Percentiles rank a stretch among this genome's conserved stretches.
These are phyloP conservation scores for Ellobius talpinus DNA, from an alignment of 2,113 vertebrate species.

Conservation along the genomic window DNA sequence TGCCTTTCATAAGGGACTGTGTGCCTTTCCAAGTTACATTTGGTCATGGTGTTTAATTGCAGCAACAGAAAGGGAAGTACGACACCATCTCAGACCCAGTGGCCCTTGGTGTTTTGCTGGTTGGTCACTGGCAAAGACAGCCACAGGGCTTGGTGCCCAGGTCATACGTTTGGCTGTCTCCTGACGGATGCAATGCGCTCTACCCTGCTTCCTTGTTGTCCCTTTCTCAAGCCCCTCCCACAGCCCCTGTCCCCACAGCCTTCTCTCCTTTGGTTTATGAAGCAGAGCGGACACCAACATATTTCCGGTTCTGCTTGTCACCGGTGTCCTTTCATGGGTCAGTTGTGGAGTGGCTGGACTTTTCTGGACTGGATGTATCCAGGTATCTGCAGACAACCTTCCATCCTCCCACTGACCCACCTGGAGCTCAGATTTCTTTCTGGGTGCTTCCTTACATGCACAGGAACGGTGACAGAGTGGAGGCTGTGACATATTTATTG, in stretches of 20 bases:
- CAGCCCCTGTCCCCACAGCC: background rate
- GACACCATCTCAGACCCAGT: background rate
- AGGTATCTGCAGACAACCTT: background rate
- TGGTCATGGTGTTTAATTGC: background rate
- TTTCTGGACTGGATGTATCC: background rate
- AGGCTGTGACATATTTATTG: slow-evolving; percentile 57
- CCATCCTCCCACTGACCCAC: background rate
- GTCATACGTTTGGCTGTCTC: background rate
- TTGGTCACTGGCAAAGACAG: background rate
- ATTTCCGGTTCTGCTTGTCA: background rate
- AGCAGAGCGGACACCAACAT: background rate
- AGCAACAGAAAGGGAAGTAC: background rate
- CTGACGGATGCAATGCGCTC: background rate
- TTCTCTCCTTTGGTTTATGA: background rate
- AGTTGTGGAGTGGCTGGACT: background rate
- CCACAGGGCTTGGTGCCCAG: background rate
- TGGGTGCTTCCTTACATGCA: background rate
- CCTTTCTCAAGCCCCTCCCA: background rate
- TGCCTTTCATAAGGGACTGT: background rate
- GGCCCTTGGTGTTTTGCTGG: background rate
- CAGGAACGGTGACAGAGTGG: background rate
- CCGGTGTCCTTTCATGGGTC: background rate
- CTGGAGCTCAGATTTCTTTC: background rate
- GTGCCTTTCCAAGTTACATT: background rate
- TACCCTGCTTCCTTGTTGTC: background rate